Percentiles rank a stretch among this genome's conserved stretches.
Evolutionary conservation across 2,888 invertebrate genomes (phyloP).

Genomic region (Rhogogaster chlorosoma): DNA sequence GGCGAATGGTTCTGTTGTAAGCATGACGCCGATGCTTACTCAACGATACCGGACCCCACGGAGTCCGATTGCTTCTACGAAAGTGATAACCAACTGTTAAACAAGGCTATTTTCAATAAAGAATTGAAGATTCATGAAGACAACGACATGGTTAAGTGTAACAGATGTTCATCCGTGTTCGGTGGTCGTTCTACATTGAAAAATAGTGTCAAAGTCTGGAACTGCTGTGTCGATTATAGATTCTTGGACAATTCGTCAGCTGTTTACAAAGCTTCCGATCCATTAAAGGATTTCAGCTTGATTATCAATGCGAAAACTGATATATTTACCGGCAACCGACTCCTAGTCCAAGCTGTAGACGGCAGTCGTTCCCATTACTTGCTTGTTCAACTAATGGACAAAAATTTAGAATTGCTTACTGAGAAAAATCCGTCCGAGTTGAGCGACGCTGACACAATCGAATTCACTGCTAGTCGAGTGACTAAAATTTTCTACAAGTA

Average conservation of each 20-base stretch:
- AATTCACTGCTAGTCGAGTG: constrained; percentile 62
- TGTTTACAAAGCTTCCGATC: constrained; percentile 54
- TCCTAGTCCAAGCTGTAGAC: constrained; percentile 68
- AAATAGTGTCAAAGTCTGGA: constrained; percentile 71
- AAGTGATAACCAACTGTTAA: constrained; percentile 66
- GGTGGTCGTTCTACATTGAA: constrained; percentile 62
- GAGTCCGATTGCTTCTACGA: constrained; percentile 72
- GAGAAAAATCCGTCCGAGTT: constrained; percentile 56
- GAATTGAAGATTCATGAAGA: constrained; percentile 61
- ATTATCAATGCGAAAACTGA: constrained; percentile 66
- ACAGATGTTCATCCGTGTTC: constrained; percentile 68
- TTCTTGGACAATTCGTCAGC: constrained; percentile 34
- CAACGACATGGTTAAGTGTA: constrained; percentile 66
- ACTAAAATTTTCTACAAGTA: constrained; percentile 73
- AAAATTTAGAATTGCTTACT: constrained; percentile 68
- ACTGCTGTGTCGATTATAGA: constrained; percentile 67
- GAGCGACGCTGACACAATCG: constrained; percentile 53
- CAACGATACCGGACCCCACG: constrained; percentile 62
- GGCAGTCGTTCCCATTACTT: constrained; percentile 65
- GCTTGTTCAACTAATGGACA: constrained; percentile 71
- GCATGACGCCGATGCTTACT: constrained; percentile 61
- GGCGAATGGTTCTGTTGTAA: constrained; percentile 75
- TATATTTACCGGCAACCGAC: constrained; percentile 65
- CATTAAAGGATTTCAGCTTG: constrained; percentile 69
- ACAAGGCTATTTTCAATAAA: constrained; percentile 62